Base-by-base conservation (phyloP, 1,140 invertebrate genomes). In the Drosophila elegans region DNA sequence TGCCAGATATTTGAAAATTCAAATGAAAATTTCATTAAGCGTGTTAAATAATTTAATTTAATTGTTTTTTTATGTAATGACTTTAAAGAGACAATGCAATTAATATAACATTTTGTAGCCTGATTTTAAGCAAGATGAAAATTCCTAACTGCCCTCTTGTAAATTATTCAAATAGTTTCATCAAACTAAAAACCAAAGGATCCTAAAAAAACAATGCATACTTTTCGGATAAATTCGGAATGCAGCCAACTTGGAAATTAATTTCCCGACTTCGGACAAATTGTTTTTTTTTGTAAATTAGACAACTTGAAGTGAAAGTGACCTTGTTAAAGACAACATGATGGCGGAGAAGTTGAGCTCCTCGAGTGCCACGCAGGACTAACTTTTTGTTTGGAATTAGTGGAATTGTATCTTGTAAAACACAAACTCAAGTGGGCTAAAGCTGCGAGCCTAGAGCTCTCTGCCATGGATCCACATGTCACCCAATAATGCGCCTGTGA, bases 341-440 rank as follows among this genome's bases (percentile, higher is more conserved):
- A 36, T 44, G 29, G 25, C 34, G 46, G 36, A 52, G 44, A 27
- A 39, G 38, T 71, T 46, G 62, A 84, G 80, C 61, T 81, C 71
- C 71, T 68, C 68, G 74, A 80, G 74, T 86, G 74, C 66, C 83
- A 88, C 64, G 78, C 78, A 82, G 69, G 82, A 88, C 83, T 88
- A 85, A 85, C 82, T 85, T 85, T 75, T 85, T 85, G 78, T 88
- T 85, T 82, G 82, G 83, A 85, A 88, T 85, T 85, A 85, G 84
- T 74, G 73, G 80, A 88, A 88, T 86, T 86, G 82, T 88, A 83
- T 88, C 83, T 88, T 88, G 82, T 86, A 86, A 83, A 86, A 88
- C 84, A 86, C 82, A 82, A 86, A 88, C 84, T 86, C 83, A 86
- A 86, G 82, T 64, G 79, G 82, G 82, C 82, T 72, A 84, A 80